phyloP scores from a whole-genome alignment of 2,113 vertebrate species.

The Caracal caracal region DNA sequence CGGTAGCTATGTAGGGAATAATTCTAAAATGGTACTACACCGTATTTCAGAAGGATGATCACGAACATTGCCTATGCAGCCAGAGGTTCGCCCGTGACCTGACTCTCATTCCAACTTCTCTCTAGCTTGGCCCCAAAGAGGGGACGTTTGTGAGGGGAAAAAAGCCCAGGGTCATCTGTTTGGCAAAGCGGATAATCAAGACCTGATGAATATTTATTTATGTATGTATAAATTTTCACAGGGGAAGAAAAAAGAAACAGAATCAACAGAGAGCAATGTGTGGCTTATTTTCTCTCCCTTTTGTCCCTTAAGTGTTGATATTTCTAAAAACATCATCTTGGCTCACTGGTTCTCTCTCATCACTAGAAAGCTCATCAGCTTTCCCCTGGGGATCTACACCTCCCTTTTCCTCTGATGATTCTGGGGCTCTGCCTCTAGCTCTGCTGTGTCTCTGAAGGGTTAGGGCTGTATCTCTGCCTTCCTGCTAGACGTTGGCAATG shows the following conservation, averaged over 20 bases:
- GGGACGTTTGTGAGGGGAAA: not conserved
- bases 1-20: not conserved
- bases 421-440: not conserved
- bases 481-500: not conserved
- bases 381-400: not conserved
- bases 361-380: not conserved
- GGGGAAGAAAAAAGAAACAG: not conserved
- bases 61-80: not conserved
- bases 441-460: not conserved
- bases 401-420: not conserved
- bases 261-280: not conserved
- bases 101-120: not conserved
- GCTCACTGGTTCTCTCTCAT: not conserved
- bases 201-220: not conserved
- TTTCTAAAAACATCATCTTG: not conserved
- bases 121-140: not conserved
- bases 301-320: not conserved
- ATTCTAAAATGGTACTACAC: not conserved
- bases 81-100: not conserved
- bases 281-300: not conserved
- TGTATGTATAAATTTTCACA: not conserved
- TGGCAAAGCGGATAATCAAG: not conserved
- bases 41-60: not conserved
- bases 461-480: not conserved
- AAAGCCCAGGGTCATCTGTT: not conserved